Evolutionary conservation across 2,113 vertebrate species (phyloP).

Genomic region (Crotalus viridis): DNA sequence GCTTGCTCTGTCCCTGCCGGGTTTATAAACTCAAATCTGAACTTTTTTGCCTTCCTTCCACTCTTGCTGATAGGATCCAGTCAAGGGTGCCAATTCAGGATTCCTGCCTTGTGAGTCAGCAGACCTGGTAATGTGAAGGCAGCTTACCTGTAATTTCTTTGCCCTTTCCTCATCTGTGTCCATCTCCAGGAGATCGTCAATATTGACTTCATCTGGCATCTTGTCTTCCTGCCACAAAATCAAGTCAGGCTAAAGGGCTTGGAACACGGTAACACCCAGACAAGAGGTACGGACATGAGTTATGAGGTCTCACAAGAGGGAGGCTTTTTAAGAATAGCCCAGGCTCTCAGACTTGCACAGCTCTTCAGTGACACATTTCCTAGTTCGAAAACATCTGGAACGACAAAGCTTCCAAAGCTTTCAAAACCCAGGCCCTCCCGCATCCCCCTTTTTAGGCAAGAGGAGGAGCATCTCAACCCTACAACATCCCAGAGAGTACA

Average conservation of each 20-base stretch:
- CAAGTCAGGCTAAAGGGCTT: background rate
- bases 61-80: background rate
- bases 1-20: background rate
- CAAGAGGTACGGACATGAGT: background rate
- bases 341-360: background rate
- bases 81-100: background rate
- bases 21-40: background rate
- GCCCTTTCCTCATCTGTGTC: slow-evolving; percentile 74
- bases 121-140: background rate
- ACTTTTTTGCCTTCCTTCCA: background rate
- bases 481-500: background rate
- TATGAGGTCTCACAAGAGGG: background rate
- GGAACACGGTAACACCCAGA: background rate
- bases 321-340: background rate
- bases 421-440: background rate
- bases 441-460: background rate
- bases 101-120: background rate
- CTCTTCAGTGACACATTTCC: background rate
- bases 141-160: slow-evolving; percentile 73
- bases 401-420: background rate
- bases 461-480: background rate
- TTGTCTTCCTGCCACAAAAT: slow-evolving; percentile 67
- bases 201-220: slow-evolving; percentile 87
- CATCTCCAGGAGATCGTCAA: slow-evolving; percentile 81
- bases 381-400: background rate